A percentile compares a stretch with the other conserved stretches of the same genome.
phyloP scores from a whole-genome alignment of 2,888 invertebrate genomes.

The Macaria liturata region DNA sequence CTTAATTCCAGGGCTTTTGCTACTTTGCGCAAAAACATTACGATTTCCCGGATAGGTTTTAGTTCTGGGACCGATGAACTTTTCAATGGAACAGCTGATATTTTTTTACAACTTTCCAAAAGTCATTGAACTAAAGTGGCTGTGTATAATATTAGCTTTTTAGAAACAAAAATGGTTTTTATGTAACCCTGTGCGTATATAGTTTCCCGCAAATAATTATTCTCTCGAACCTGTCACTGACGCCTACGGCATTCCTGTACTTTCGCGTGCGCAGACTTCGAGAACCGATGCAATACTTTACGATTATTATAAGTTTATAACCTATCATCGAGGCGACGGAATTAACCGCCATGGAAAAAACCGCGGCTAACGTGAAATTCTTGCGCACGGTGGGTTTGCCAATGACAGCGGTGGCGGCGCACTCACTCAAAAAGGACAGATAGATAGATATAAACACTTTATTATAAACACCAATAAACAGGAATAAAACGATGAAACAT shows the following conservation, averaged over 20 bases:
- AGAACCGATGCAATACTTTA: conserved; percentile 22
- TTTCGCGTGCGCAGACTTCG: conserved; percentile 32
- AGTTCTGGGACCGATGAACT: too few relatives aligned
- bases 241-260: conserved; percentile 41
- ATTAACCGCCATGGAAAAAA: conserved; percentile 37
- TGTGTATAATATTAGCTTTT: too few relatives aligned
- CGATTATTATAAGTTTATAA: conserved; percentile 22
- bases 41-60: too few relatives aligned
- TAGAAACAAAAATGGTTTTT: too few relatives aligned
- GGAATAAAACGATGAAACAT: too few relatives aligned
- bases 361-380: conserved; percentile 30
- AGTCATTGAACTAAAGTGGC: too few relatives aligned
- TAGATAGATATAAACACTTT: conserved; percentile 1
- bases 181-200: not conserved
- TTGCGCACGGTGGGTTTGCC: conserved; percentile 7
- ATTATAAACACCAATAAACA: too few relatives aligned
- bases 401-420: not conserved
- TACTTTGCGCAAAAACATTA: too few relatives aligned
- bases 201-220: conserved; percentile 41
- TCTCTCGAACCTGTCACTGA: conserved; percentile 41
- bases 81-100: too few relatives aligned
- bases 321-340: conserved; percentile 20
- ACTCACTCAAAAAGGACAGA: conserved; percentile 15
- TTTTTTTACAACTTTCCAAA: too few relatives aligned
- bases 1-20: too few relatives aligned